These are phyloP conservation scores for Lutjanus campechanus DNA, from an alignment of 2,797 vertebrate species.

Conservation along the genomic window DNA sequence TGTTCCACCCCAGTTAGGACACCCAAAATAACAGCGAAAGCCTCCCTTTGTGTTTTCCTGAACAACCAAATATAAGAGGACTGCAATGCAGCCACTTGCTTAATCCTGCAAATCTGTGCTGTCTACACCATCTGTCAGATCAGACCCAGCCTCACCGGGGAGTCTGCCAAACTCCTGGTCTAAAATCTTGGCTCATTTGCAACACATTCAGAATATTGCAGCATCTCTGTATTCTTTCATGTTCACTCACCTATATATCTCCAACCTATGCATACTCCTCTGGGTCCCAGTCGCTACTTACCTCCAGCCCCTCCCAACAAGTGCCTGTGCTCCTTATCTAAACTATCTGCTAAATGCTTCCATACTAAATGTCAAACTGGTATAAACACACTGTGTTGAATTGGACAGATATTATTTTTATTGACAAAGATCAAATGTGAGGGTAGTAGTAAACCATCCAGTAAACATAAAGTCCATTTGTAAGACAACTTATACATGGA, in stretches of 20 bases:
- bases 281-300: background rate
- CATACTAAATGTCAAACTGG: background rate
- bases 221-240: background rate
- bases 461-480: constrained; percentile 49
- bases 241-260: background rate
- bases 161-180: constrained; percentile 22
- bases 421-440: constrained; percentile 37
- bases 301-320: background rate
- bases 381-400: background rate
- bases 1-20: background rate
- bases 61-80: constrained; percentile 7
- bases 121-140: constrained; percentile 56
- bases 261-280: background rate
- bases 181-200: constrained; percentile 13
- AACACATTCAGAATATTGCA: background rate
- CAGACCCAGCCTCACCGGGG: constrained; percentile 27
- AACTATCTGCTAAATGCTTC: background rate
- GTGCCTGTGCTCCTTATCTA: background rate
- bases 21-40: background rate
- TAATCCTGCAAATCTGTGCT: constrained; percentile 57
- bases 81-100: constrained; percentile 26
- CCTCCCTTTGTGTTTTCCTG: constrained; percentile 22
- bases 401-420: constrained; percentile 47
- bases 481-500: constrained; percentile 35
- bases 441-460: constrained; percentile 27